A percentile compares a stretch with the other conserved stretches of the same genome.
These are phyloP conservation scores for Vandiemenella viatica DNA, from an alignment of 2,888 invertebrate species.

Conservation along the genomic window DNA sequence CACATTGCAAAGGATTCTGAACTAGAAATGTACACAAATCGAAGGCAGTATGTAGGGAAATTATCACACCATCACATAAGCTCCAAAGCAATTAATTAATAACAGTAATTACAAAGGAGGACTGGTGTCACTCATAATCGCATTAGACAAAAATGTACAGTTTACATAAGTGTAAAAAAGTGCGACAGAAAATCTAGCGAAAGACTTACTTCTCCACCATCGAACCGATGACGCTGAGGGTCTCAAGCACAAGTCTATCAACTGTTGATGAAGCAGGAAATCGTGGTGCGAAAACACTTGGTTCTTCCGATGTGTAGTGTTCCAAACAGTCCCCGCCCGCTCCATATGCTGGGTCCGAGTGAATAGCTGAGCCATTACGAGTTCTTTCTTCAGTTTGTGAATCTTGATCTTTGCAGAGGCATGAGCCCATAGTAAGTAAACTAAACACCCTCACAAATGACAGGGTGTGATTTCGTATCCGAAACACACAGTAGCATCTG, in stretches of 20 bases:
- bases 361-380: slow-evolving; percentile 4
- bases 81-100: too few species aligned
- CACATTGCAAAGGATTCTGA: too few species aligned
- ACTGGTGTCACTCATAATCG: too few species aligned
- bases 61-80: too few species aligned
- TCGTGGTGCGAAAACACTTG: slow-evolving; percentile 6
- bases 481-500: background rate
- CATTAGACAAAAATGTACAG: too few species aligned
- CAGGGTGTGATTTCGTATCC: background rate
- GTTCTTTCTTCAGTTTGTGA: slow-evolving; percentile 5
- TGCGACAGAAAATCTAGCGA: too few species aligned
- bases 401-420: slow-evolving; percentile 55
- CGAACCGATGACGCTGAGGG: slow-evolving; percentile 25
- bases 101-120: too few species aligned
- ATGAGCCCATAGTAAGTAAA: slow-evolving; percentile 49
- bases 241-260: slow-evolving; percentile 64
- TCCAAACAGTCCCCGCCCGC: slow-evolving; percentile 8
- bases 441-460: background rate
- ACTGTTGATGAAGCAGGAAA: slow-evolving; percentile 33
- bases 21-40: too few species aligned
- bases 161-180: too few species aligned
- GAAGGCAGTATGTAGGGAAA: too few species aligned
- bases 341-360: too few species aligned
- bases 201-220: background rate
- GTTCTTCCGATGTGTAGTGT: background rate